A percentile compares a stretch with the other conserved stretches of the same genome.
Conservation (phyloP, 1,140 invertebrate species). For the Ooceraea biroi region DNA sequence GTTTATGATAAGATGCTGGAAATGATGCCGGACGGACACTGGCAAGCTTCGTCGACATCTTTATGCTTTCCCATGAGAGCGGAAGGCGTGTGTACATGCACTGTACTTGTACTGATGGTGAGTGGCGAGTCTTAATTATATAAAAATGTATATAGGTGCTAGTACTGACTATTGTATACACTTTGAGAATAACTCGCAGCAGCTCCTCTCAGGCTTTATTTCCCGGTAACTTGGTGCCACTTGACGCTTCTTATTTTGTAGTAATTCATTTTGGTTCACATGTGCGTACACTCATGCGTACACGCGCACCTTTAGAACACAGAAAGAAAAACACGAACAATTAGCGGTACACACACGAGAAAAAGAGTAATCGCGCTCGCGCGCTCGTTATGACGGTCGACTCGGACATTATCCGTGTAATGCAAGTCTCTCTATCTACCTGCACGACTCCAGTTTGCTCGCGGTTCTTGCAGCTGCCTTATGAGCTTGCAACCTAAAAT, state of each 20-base stretch:
- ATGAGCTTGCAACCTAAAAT: slow-evolving; percentile 67
- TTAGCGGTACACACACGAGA: slow-evolving; percentile 56
- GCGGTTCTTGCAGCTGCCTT: slow-evolving; percentile 64
- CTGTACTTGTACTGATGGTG: slow-evolving; percentile 64
- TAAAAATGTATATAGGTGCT: slow-evolving; percentile 62
- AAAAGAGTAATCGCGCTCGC: slow-evolving; percentile 50
- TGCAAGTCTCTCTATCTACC: slow-evolving; percentile 51
- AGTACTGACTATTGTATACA: slow-evolving; percentile 75
- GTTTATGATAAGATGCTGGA: slow-evolving; percentile 90
- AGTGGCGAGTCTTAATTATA: slow-evolving; percentile 70
- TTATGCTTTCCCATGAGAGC: slow-evolving; percentile 87
- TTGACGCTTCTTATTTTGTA: slow-evolving; percentile 71
- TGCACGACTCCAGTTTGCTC: slow-evolving; percentile 60
- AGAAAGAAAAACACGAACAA: too few relatives aligned
- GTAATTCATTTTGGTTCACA: slow-evolving; percentile 67
- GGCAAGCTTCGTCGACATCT: slow-evolving; percentile 88
- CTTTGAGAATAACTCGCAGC: slow-evolving; percentile 77
- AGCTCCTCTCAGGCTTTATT: slow-evolving; percentile 76
- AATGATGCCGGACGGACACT: slow-evolving; percentile 89
- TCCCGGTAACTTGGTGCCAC: slow-evolving; percentile 74
- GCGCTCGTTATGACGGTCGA: slow-evolving; percentile 33
- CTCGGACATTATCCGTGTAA: slow-evolving; percentile 56
- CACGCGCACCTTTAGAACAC: too few relatives aligned
- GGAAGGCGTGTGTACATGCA: slow-evolving; percentile 79
- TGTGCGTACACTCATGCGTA: too few relatives aligned